Conservation (phyloP, 2,797 vertebrate species). For the Erethizon dorsatum region DNA sequence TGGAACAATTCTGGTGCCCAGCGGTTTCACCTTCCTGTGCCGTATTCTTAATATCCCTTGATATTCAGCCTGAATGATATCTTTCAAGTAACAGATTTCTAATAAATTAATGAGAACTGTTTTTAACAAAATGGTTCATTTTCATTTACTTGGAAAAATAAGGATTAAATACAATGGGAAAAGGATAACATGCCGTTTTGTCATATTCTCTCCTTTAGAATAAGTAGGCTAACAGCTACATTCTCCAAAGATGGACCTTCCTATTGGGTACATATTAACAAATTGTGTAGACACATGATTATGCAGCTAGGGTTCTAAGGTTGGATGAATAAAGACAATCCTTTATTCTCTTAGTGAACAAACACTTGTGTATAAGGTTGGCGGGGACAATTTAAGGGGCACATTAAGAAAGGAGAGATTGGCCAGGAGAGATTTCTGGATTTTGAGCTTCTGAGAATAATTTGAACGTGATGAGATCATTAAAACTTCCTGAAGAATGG, state of each 20-base stretch:
- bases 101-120: not conserved
- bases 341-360: constrained; percentile 1
- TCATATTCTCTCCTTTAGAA: not conserved
- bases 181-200: not conserved
- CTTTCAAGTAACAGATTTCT: not conserved
- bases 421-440: not conserved
- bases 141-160: not conserved
- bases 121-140: constrained; percentile 22
- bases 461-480: not conserved
- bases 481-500: constrained; percentile 22
- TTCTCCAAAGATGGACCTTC: constrained; percentile 9
- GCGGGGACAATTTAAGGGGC: not conserved
- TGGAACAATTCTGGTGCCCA: not conserved
- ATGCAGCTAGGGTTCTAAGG: not conserved
- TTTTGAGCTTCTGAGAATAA: not conserved
- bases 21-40: not conserved
- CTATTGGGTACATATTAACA: not conserved
- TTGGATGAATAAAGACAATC: not conserved
- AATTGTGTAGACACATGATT: not conserved
- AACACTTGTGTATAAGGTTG: not conserved
- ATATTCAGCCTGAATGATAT: not conserved
- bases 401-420: not conserved
- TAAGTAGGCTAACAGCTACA: not conserved
- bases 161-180: not conserved
- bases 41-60: not conserved